These are phyloP conservation scores for Syngnathoides biaculeatus DNA, from an alignment of 2,113 vertebrate genomes.

Conservation along the genomic window DNA sequence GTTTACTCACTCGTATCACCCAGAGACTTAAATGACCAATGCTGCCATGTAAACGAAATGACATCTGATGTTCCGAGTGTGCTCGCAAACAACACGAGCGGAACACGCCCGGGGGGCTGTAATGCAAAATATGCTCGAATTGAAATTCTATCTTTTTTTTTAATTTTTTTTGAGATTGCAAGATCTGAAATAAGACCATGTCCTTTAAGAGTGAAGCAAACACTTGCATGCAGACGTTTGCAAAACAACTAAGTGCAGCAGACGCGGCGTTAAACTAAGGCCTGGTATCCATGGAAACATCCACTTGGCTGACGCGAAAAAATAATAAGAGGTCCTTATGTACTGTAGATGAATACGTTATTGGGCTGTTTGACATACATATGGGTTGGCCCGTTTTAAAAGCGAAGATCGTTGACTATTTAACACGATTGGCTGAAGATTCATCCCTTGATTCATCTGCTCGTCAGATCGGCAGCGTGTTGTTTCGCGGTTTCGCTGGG, in stretches of 20 bases:
- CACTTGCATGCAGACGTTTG: constrained; percentile 24
- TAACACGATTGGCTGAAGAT: constrained; percentile 22
- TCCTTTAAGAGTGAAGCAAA: constrained; percentile 32
- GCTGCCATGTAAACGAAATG: constrained; percentile 36
- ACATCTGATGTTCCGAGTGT: constrained; percentile 21
- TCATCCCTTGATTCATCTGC: constrained; percentile 48
- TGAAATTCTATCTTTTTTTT: neutral
- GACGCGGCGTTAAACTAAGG: constrained; percentile 40
- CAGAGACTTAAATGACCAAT: constrained; percentile 33
- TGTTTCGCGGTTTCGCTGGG: constrained; percentile 40
- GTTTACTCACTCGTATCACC: constrained; percentile 21
- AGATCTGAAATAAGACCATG: constrained; percentile 15
- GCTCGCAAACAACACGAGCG: constrained; percentile 16
- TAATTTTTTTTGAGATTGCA: constrained; percentile 3
- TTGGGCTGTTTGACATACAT: neutral
- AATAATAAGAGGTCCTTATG: constrained; percentile 14
- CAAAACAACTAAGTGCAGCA: constrained; percentile 39
- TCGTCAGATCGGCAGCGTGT: constrained; percentile 51
- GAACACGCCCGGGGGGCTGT: constrained; percentile 8
- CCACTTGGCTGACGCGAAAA: constrained; percentile 61
- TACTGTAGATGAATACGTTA: neutral
- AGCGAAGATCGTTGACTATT: constrained; percentile 17
- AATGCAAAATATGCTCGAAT: constrained; percentile 13
- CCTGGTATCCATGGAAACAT: constrained; percentile 67
- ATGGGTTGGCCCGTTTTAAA: neutral